phyloP scores from a whole-genome alignment of 2,888 invertebrate species.

The Pristionchus entomophagus region DNA sequence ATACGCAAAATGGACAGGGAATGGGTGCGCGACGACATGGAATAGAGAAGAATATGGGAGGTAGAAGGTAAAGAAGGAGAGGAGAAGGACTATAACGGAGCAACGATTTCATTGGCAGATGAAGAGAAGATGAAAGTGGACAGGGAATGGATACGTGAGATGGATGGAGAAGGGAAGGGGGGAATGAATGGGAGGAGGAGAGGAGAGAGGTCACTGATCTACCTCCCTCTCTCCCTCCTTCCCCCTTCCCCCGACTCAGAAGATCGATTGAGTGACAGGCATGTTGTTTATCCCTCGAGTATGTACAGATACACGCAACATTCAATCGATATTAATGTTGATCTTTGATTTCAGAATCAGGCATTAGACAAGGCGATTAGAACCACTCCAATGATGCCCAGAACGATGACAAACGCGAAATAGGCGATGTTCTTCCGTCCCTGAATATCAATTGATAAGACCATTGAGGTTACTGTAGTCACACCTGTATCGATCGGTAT shows the following conservation, averaged over 20 bases:
- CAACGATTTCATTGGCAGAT: background rate
- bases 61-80: background rate
- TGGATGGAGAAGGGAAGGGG: background rate
- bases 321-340: background rate
- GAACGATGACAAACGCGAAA: conserved; percentile 57
- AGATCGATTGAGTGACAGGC: background rate
- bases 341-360: conserved; percentile 49
- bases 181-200: background rate
- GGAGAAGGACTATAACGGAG: background rate
- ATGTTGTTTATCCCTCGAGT: conserved; percentile 3
- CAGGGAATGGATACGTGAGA: background rate
- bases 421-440: conserved; percentile 61
- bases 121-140: background rate
- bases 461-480: background rate
- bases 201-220: conserved; percentile 23
- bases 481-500: conserved; percentile 64
- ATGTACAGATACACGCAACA: conserved; percentile 28
- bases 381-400: conserved; percentile 69
- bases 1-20: no score
- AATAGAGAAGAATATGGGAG: background rate
- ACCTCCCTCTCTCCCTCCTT: conserved; percentile 13
- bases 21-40: background rate
- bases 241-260: background rate
- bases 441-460: conserved; percentile 46
- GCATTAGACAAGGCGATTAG: conserved; percentile 70